Evolutionary conservation across 1,140 invertebrate genomes (phyloP), one percentile per base, ranked within the genome.

Genomic region (Platyura marginata): DNA sequence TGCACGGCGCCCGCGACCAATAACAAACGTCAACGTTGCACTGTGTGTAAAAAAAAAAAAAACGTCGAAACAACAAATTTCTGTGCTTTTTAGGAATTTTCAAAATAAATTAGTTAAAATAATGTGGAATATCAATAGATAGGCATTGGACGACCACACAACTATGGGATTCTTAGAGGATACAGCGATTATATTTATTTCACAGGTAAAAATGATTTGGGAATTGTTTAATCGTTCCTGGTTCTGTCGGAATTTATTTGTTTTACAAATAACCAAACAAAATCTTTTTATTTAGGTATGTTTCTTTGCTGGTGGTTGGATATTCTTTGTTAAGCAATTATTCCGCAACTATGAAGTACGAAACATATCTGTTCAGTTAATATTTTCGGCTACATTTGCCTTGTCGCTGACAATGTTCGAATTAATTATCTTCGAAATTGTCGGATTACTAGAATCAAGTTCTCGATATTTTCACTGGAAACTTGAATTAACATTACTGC

Each of bases 351-450:
- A 98, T 73, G 96, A 99, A 72, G 88, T 96, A 2, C 85, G 94
- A 57, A 89, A 97, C 60, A 75, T 78, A 46, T 65, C 92, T 37
- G 91, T 98, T 6, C 88, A 98, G 59, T 64, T 98, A 3, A 90
- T 98, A 53, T 99, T 99, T 63, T 95, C 93, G 1, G 74, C 85
- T 5, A 98, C 93, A 33, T 95, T 99, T 63, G 83, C 95, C 4
- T 64, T 99, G 3, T 98, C 94, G 13, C 97, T 95, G 59, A 96
- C 91, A 4, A 95, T 99, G 89, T 99, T 98, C 67, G 95, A 99
- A 62, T 69, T 99, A 20, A 98, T 99, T 46, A 99, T 99, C 61
- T 99, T 99, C 71, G 96, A 99, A 71, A 99, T 99, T 56, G 66
- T 97, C 40, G 93, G 83, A 35, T 75, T 96, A 47, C 64, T 98